A percentile compares a stretch with the other conserved stretches of the same genome.
phyloP scores from a whole-genome alignment of 2,113 vertebrate species.

The Elgaria multicarinata region DNA sequence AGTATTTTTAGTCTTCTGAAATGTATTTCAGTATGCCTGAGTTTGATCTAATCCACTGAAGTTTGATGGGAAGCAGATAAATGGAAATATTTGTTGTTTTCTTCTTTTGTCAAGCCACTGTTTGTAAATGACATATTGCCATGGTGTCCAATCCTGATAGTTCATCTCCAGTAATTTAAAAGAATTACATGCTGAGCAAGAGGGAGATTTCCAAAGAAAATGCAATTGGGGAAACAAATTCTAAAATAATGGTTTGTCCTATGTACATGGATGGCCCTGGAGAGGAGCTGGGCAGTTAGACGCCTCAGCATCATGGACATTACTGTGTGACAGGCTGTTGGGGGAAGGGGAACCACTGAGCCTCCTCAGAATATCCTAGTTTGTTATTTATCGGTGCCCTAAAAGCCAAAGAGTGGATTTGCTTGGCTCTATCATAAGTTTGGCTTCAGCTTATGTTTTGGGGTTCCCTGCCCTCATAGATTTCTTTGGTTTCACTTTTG shows the following conservation, averaged over 20 bases:
- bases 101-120: background rate
- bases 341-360: background rate
- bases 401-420: background rate
- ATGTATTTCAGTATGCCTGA: background rate
- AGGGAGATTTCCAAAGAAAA: background rate
- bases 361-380: background rate
- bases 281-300: background rate
- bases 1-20: conserved; percentile 1
- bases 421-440: background rate
- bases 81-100: background rate
- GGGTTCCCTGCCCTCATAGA: background rate
- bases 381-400: background rate
- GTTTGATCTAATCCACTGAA: conserved; percentile 1
- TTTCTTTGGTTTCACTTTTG: background rate
- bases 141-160: background rate
- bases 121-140: background rate
- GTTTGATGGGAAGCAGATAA: background rate
- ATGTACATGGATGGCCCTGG: background rate
- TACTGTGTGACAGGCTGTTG: background rate
- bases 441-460: background rate
- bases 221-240: background rate
- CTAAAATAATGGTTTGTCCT: background rate
- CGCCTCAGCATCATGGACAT: background rate
- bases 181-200: background rate
- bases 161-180: conserved; percentile 5